Evolutionary conservation across 2,797 vertebrate genomes (phyloP), one percentile per base, ranked within the genome.

Genomic region (Mastacembelus armatus): DNA sequence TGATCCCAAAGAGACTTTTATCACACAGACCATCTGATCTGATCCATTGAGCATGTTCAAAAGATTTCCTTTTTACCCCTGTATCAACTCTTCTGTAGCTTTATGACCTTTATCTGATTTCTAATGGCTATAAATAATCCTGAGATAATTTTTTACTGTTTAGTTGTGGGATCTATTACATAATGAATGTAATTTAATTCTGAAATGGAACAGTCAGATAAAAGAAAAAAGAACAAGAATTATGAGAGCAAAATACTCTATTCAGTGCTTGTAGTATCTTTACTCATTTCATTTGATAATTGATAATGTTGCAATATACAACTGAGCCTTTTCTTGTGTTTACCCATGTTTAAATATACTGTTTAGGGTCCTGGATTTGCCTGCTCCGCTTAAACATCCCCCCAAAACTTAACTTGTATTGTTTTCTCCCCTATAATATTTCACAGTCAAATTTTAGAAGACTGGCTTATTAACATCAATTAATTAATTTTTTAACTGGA

Each of bases 1-100:
- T 50, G 22, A 62, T 74, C 66, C 75, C 58, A 55, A 59, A 71
- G 72, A 74, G 66, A 56, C 57, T 44, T 67, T 26, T 43, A 40
- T 71, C 35, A 44, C 15, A 10, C 50, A 40, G 49, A 66, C 47
- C 42, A 30, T 16, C 49, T n/a, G n/a, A 26, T 51, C 35, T 36
- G 19, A 29, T 26, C 15, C 42, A 45, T 45, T 55, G 58, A 80
- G 42, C 56, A 29, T 26, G 32, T 40, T 58, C 68, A 38, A 4
- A 50, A n/a, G 2, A 43, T 12, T 44, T 3, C 10, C n/a, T n/a
- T 47, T 35, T 48, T 27, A 62, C 0, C 35, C 6, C 12, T 18
- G 50, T 43, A 38, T 22, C 15, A 10, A 8, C 5, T 43, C 22
- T 24, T 29, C 42, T 30, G 38, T n/a, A 12, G 4, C 12, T 11